phyloP scores from a whole-genome alignment of 2,888 invertebrate species.

The Dolichopus griseipennis region DNA sequence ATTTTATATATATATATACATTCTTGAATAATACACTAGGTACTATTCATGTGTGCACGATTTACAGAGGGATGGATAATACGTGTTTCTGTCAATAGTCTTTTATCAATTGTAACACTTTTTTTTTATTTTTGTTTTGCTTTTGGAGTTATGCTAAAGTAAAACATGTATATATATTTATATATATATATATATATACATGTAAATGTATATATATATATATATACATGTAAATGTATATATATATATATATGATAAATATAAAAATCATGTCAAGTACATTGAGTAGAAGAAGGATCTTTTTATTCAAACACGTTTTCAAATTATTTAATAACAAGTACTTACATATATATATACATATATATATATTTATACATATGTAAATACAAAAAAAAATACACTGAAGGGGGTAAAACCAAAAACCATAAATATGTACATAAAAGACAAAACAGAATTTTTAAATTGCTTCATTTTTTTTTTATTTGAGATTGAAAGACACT shows the following conservation, averaged over 20 bases:
- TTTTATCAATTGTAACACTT: constrained; percentile 1
- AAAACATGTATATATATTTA: background rate
- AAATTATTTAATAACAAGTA: background rate
- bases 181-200: background rate
- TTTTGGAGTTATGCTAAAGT: background rate
- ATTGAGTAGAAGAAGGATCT: background rate
- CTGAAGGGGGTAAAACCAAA: background rate
- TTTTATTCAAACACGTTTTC: background rate
- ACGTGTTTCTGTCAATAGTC: constrained; percentile 6
- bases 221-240: background rate
- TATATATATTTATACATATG: background rate
- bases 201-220: no score
- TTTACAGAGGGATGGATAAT: background rate
- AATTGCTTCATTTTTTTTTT: no score
- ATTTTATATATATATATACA: no score
- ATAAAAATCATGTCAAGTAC: background rate
- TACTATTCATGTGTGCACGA: background rate
- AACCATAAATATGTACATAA: no score
- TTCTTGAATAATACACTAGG: no score
- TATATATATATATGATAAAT: background rate
- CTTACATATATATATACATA: background rate
- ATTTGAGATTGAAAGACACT: no score
- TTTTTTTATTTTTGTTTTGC: background rate
- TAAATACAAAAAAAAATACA: background rate
- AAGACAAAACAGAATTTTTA: no score